Base-by-base conservation (phyloP, 2,888 invertebrate genomes). In the Megaustenia siamemsis region DNA sequence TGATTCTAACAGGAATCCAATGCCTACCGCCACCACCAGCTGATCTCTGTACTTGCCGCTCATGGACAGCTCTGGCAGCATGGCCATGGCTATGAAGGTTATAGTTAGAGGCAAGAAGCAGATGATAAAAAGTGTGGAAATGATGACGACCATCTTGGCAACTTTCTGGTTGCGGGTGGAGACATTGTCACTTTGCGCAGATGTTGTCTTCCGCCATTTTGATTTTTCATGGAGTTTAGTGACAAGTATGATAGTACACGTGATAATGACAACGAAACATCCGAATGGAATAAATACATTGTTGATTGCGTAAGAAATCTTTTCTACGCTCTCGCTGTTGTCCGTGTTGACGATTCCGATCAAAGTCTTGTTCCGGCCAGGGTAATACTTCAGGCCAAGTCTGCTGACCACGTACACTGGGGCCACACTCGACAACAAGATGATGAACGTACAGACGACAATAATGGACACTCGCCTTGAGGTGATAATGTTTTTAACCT, bases 141-240 rank as follows among this genome's bases (percentile, higher is more conserved):
- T 43, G 45, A 71, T 71, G 8, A 71, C 71, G 8, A 71, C 71
- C 71, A 71, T 69, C 45, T 71, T 71, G 6, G 71, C 71, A 28
- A 71, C 71, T 71, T 10, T 71, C 71, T 71, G 71, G 45, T 71
- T 71, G 1, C 71, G 71, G 71, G 12, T 71, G 21, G 71, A 71
- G 43, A 71, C 43, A 12, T 43, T 71, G 21, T 71, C 68, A 69
- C 6, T 28, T 28, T 71, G 71, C 6, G 21, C 18, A n/a, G 71
- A 71, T 12, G 43, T 28, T 0, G 45, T 69, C 12, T 69, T 71
- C n/a, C 71, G 71, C 71, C 71, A 71, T 71, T 71, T 71, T 45
- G 43, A 28, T 43, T 45, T 71, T 3, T 71, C 28, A 43, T 38
- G 43, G 8, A 71, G 71, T 21, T 71, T 71, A n/a, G 45, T 45